Conservation (phyloP, 2,113 vertebrate genomes). For the Perognathus longimembris region DNA sequence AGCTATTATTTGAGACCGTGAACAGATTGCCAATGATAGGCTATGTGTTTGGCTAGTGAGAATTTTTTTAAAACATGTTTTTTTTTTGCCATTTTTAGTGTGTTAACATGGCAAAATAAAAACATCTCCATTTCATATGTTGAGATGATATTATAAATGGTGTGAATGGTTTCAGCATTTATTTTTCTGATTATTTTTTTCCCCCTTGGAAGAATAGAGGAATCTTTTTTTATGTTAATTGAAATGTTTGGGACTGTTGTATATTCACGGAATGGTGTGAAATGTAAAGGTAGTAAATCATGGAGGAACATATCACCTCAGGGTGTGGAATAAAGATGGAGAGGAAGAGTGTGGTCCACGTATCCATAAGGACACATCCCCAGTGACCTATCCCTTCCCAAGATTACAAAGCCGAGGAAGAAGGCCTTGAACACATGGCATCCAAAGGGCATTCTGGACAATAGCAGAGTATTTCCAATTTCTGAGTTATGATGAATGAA, state of each 20-base stretch:
- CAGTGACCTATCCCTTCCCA: not conserved
- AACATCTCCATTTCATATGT: not conserved
- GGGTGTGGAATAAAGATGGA: too few relatives aligned
- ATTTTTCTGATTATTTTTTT: not conserved
- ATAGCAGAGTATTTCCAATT: not conserved
- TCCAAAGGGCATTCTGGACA: not conserved
- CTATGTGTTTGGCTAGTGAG: not conserved
- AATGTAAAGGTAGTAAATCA: not conserved
- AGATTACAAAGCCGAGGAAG: not conserved
- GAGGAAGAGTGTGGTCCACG: not conserved
- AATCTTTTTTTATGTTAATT: not conserved
- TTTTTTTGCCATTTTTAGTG: not conserved
- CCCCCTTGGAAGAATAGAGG: not conserved
- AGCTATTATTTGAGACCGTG: not conserved
- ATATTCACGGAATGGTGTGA: not conserved
- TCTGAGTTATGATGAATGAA: not conserved
- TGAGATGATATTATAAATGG: not conserved
- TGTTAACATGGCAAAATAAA: not conserved
- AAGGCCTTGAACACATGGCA: not conserved
- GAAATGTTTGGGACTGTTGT: not conserved
- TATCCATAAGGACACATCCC: not conserved
- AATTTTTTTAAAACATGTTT: not conserved
- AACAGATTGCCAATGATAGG: not conserved
- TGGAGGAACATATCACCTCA: too few relatives aligned
- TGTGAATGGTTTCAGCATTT: not conserved